Evolutionary conservation across 2,797 vertebrate genomes (phyloP).

Genomic region (Alca torda): DNA sequence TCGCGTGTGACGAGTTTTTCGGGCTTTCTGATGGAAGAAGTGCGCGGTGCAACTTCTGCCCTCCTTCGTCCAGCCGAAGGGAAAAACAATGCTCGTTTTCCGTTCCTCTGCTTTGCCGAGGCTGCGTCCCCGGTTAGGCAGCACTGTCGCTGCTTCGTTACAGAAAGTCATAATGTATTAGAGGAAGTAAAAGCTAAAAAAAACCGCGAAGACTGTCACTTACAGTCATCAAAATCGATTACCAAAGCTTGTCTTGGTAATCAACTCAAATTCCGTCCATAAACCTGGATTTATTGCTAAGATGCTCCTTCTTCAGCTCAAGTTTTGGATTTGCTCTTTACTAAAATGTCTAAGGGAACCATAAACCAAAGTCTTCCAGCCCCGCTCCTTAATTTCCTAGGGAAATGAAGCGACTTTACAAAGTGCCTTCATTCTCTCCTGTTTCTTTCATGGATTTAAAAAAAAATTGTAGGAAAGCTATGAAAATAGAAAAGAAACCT

Average conservation of each 20-base stretch:
- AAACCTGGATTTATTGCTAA: not conserved
- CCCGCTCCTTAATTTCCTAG: not conserved
- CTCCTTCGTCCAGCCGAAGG: accelerated
- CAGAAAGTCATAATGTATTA: not conserved
- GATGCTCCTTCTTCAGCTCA: not conserved
- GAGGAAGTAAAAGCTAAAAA: not conserved
- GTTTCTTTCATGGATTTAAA: not conserved
- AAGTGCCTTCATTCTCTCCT: not conserved
- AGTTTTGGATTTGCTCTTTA: not conserved
- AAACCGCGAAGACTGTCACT: accelerated
- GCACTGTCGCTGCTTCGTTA: accelerated
- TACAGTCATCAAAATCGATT: not conserved
- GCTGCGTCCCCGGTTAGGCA: not conserved
- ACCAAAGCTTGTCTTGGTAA: not conserved
- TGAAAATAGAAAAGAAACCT: not conserved
- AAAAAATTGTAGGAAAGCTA: not conserved
- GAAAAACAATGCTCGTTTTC: accelerated
- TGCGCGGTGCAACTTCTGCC: not conserved
- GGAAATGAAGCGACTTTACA: not conserved
- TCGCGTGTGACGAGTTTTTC: too few species aligned
- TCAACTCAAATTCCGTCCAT: not conserved
- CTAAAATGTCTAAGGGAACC: not conserved
- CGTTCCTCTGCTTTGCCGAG: accelerated
- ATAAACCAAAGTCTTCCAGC: not conserved
- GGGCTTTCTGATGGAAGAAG: not conserved